Evolutionary conservation across 2,797 vertebrate species (phyloP), one percentile per base, ranked within the genome.

Genomic region (Oophaga sylvatica): DNA sequence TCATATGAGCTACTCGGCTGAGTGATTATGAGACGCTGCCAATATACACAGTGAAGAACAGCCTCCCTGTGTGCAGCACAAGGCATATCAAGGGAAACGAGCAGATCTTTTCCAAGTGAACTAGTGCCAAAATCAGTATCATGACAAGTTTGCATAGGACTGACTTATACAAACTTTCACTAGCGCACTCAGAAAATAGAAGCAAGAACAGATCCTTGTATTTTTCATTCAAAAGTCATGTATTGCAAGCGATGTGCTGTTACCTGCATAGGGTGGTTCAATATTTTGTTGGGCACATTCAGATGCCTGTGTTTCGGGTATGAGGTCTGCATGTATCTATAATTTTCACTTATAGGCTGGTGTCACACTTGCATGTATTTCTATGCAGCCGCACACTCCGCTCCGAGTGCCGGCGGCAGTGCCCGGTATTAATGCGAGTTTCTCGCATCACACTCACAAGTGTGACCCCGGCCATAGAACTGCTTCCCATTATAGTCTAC

Each of bases 121-220:
- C 56, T 2, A 65, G 57, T 83, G 80, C 73, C 84, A 87, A 86
- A 89, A 87, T 78, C 80, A 45, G 57, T 85, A 75, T 79, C 65
- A 63, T 45, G 22, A 41, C 60, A 67, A 70, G 60, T 89, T 82
- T 60, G 31, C 62, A 71, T 26, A 86, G 13, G 17, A 45, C 26
- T 86, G 83, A 73, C 56, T 73, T 31, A 73, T 53, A 89, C 86
- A 77, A 57, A 45, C 19, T 63, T 85, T 86, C 73, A 83, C 26
- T 53, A 73, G 56, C 31, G 60, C 82, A 73, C 60, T 77, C 41
- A 84, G 81, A 67, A 88, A 71, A 48, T 60, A 78, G 19, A 78
- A 41, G 20, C 35, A 45, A 60, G 19, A 83, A 83, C 41, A 83
- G 81, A 87, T 79, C 53, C 53, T 48, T 41, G 20, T n/a, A 73